Evolutionary conservation across 2,797 vertebrate species (phyloP), one percentile per base, ranked within the genome.

Genomic region (Agapornis canus): DNA sequence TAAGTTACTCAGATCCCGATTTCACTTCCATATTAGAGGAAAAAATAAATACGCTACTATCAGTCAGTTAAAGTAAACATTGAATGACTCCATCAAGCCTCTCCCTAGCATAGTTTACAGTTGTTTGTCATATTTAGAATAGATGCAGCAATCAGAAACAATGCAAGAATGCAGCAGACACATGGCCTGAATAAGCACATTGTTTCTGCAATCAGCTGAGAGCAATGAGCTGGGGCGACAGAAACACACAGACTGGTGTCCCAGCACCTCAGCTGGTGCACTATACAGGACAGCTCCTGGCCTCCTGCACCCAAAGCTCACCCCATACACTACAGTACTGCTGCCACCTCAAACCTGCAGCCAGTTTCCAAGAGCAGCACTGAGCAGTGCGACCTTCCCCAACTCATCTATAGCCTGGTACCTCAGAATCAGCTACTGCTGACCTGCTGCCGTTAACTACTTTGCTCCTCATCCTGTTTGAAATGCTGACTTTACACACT

Each of bases 131-230:
- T 82, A 8, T 29, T 57, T 5, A 51, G 69, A 54, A 75, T 85
- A 78, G 92, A 45, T 3, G 51, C 54, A 51, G 82, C 2, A 39
- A 82, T 54, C 73, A 69, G 23, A 43, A 86, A 92, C 70, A 82
- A 60, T 1, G 52, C 54, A 43, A 37, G 63, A 56, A 23, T 2
- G 25, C 15, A 51, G 94, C 10, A 0, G 70, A 16, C 32, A 70
- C 63, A 22, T 2, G 1, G 89, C 75, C 92, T 85, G 92, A 85
- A 51, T 47, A 61, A 95, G 81, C 92, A 89, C 70, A 95, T 83
- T 23, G 6, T 31, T 59, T 68, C 13, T 57, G 54, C 49, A 40
- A 52, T 72, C 56, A 86, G 82, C 77, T 39, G 90, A 83, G 84
- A 66, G 82, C 75, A 27, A 0, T 2, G 61, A 70, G 49, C 79